Base-by-base conservation (phyloP, 64 coral and sea anemone genomes). In the Astreopora myriophthalma region DNA sequence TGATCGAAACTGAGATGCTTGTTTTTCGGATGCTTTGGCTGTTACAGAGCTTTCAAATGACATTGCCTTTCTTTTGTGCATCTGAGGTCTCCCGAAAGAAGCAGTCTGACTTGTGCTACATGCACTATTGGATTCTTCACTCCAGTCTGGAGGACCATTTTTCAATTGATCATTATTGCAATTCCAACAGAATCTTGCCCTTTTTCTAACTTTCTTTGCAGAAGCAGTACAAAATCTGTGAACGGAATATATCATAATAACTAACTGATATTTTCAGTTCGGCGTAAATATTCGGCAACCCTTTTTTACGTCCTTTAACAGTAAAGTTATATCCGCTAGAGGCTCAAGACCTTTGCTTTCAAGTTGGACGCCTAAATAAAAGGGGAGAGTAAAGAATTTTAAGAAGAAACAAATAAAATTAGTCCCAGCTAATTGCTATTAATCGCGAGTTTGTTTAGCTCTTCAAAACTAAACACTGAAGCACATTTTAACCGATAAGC, bases 81-180 rank as follows among this genome's bases (percentile, higher is more conserved):
- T 39, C 64, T 69, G 60, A 86, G 61, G 34, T 86, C 61, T 70
- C 48, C 83, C 83, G 68, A 86, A 86, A 29, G 83, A 86, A 44
- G 61, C 44, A 49, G 46, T 64, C 61, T 66, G 69, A 66, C 16
- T 65, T 68, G 61, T 63, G 38, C 83, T 30, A 86, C 48, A 31
- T 33, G 24, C 60, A 51, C 12, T 64, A 62, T 37, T 49, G 14
- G 46, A 49, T 61, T 86, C 83, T 64, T 60, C n/a, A 42, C 35
- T 39, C 82, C 82, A 85, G 28, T 69, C 69, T 39, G 83, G 63
- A 44, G 83, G 83, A 23, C 83, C 19, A 69, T 68, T 69, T 66
- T 61, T 86, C 9, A 33, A 86, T 34, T 86, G 61, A 36, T 86
- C 83, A 84, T 68, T 55, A 26, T 49, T 91, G 63, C 68, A 69